These are phyloP conservation scores for Trogon melanurus DNA, from an alignment of 2,113 vertebrate species.

Conservation along the genomic window DNA sequence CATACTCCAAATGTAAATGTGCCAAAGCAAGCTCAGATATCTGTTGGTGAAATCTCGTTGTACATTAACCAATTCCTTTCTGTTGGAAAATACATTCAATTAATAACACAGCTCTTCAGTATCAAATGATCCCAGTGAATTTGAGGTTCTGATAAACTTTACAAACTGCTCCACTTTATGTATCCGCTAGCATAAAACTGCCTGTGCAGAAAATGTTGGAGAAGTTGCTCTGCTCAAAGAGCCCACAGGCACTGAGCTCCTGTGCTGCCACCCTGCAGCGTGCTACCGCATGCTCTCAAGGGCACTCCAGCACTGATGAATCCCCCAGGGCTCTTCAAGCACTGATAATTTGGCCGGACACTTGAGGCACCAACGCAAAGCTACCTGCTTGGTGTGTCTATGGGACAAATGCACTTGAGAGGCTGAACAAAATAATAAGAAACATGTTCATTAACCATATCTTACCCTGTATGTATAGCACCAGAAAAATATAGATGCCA, in stretches of 20 bases:
- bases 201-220: neutral
- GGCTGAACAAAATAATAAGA: neutral
- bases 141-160: neutral
- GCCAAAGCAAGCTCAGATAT: neutral
- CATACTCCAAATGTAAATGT: neutral
- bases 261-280: rapidly evolving
- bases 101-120: neutral
- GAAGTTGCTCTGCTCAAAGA: neutral
- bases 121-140: neutral
- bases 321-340: slow-evolving; percentile 19
- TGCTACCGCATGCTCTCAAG: neutral
- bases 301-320: slow-evolving; percentile 52
- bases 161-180: neutral
- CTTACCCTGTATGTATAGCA: neutral
- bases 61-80: neutral
- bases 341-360: slow-evolving; percentile 26
- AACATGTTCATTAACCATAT: neutral
- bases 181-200: neutral
- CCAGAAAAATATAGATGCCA: neutral
- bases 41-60: neutral
- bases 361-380: neutral
- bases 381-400: neutral
- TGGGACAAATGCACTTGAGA: neutral
- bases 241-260: rapidly evolving
- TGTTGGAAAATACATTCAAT: neutral